Evolutionary conservation across 2,797 vertebrate species (phyloP), one percentile per base, ranked within the genome.

Genomic region (Austrolebias charrua): DNA sequence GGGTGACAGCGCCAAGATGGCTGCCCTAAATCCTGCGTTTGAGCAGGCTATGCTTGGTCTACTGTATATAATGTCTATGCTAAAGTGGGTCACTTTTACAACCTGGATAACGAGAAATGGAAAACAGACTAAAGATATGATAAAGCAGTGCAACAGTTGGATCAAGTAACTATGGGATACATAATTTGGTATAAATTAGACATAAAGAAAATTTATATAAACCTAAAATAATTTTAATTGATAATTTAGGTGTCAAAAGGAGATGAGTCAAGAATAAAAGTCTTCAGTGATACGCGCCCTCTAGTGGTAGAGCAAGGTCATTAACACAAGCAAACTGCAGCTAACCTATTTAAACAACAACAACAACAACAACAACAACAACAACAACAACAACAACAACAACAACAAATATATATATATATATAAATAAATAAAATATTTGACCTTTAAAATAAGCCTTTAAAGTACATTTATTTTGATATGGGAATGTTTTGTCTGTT

Each of bases 301-400:
- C 83, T 79, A 56, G 74, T 80, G 85, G 73, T 60, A 6, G 9
- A 62, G 40, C 2, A 8, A 6, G 19, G 51, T 29, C 61, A 2
- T 24, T 46, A 10, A 35, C 52, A 55, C 16, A 2, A 55, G 12
- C 53, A 55, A 40, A 46, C 31, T 24, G 1, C 15, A 50, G 6
- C n/a, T 19, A 20, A 35, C 4, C 33, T 8, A 38, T 33, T 58
- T 6, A 7, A 35, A 9, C 19, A 35, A 31, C 12, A 48, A 19
- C 33, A 60, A 28, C 38, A 40, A 40, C 3, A 1, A 40, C 24
- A 7, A n/a, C 63, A n/a, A 46, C 33, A n/a, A 65, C n/a, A n/a
- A n/a, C n/a, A n/a, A n/a, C n/a, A n/a, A n/a, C n/a, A n/a, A n/a
- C n/a, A n/a, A n/a, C n/a, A n/a, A n/a, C n/a, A n/a, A n/a, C n/a